Evolutionary conservation across 2,797 vertebrate genomes (phyloP).

Genomic region (Selene dorsalis): DNA sequence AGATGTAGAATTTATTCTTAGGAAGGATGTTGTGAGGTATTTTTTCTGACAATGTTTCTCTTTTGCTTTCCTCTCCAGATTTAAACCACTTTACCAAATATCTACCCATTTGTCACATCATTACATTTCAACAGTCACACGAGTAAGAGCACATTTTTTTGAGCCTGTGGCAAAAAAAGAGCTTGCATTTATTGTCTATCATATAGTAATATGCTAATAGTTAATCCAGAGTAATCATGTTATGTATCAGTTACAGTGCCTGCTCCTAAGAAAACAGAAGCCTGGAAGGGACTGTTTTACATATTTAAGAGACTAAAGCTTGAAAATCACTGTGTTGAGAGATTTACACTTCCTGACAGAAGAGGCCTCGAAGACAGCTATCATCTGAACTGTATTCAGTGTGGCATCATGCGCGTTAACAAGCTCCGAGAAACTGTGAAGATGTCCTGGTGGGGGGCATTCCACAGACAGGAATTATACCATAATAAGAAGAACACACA

Average conservation of each 20-base stretch:
- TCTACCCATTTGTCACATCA: conserved; percentile 18
- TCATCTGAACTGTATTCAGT: conserved; percentile 48
- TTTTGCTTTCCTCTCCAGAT: conserved; percentile 12
- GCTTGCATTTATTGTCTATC: conserved; percentile 63
- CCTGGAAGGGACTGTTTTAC: conserved; percentile 72
- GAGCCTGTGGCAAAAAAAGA: conserved; percentile 50
- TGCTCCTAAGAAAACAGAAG: conserved; percentile 62
- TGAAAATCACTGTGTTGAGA: conserved; percentile 67
- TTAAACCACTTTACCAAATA: conserved; percentile 16
- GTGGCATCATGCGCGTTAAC: conserved; percentile 39
- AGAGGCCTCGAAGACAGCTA: conserved; percentile 60
- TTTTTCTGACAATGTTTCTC: neutral
- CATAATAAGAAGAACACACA: conserved; percentile 23
- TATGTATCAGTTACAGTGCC: conserved; percentile 69
- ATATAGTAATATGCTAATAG: conserved; percentile 62
- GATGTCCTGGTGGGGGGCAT: conserved; percentile 17
- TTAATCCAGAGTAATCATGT: conserved; percentile 76
- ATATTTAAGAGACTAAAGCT: conserved; percentile 71
- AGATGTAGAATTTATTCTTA: conserved; percentile 7
- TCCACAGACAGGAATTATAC: conserved; percentile 23
- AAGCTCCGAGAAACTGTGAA: conserved; percentile 35
- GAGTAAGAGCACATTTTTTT: conserved; percentile 27
- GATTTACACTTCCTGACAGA: conserved; percentile 66
- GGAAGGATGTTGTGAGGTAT: neutral
- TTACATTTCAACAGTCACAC: conserved; percentile 29